phyloP scores from a whole-genome alignment of 2,888 invertebrate species.

The Barypeithes pellucidus region DNA sequence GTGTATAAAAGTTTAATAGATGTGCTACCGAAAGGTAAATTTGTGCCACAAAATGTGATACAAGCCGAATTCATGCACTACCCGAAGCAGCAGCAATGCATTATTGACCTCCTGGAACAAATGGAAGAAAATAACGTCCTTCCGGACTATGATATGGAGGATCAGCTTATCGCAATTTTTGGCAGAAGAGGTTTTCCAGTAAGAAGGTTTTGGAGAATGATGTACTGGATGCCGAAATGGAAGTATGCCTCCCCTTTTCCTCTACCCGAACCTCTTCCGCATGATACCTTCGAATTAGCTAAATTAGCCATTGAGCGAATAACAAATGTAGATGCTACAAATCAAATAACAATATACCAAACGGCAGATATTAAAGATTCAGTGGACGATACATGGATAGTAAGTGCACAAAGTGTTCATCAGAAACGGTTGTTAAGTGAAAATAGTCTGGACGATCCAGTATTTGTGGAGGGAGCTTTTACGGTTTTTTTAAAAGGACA shows the following conservation, averaged over 20 bases:
- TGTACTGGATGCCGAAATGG: slow-evolving; percentile 96
- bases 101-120: slow-evolving; percentile 90
- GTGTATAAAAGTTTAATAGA: slow-evolving; percentile 90
- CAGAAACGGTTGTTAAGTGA: slow-evolving; percentile 82
- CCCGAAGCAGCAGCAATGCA: slow-evolving; percentile 96
- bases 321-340: slow-evolving; percentile 80
- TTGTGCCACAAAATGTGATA: slow-evolving; percentile 86
- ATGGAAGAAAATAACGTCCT: slow-evolving; percentile 95
- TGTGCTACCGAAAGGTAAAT: slow-evolving; percentile 90
- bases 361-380: slow-evolving; percentile 82
- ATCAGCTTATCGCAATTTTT: slow-evolving; percentile 87
- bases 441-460: slow-evolving; percentile 76
- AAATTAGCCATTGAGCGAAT: slow-evolving; percentile 88
- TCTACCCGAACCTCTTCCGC: slow-evolving; percentile 84
- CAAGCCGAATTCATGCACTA: slow-evolving; percentile 95
- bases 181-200: slow-evolving; percentile 83
- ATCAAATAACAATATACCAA: slow-evolving; percentile 68
- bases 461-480: slow-evolving; percentile 91
- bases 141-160: slow-evolving; percentile 92
- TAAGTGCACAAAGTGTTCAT: slow-evolving; percentile 86
- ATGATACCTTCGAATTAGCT: slow-evolving; percentile 84
- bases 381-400: slow-evolving; percentile 92
- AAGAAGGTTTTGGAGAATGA: slow-evolving; percentile 85
- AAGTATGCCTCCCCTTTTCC: slow-evolving; percentile 91
- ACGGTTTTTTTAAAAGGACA: slow-evolving; percentile 84